Evolutionary conservation across 2,797 vertebrate genomes (phyloP), one percentile per base, ranked within the genome.

Genomic region (Anas bernieri): DNA sequence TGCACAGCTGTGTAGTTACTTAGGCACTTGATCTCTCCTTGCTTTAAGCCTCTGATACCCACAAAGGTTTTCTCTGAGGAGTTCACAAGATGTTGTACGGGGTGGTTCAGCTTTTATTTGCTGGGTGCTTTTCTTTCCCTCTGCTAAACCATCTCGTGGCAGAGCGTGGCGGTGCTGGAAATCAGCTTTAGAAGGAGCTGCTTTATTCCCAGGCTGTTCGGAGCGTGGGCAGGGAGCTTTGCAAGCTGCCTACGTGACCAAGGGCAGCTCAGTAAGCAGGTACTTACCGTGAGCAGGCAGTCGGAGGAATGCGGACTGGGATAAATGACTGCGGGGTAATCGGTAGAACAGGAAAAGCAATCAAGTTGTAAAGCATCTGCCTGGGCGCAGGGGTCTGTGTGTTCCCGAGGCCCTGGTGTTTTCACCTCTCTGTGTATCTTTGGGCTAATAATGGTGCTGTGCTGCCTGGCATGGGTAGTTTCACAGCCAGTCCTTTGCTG

Each of bases 261-360:
- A 62, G 89, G 90, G 69, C 93, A 92, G 95, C 93, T 92, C 73
- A 93, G 66, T 66, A 95, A 92, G 87, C 93, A 94, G 91, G 94
- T 94, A 73, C 88, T 95, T 90, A 75, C 62, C 76, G 17, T 92
- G 59, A 94, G 76, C 94, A 88, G 83, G 91, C 89, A 90, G 73
- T 43, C 72, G 79, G 87, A 93, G 92, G 91, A 92, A 92, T 95
- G 95, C 84, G 70, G 91, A 23, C 66, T 41, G 66, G 89, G 76
- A 91, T 69, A 91, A 83, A 91, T 73, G n/a, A 92, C 92, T 96
- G 74, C 22, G 25, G 84, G 66, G 75, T 82, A 78, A n/a, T 93
- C 73, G 81, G 66, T 72, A 69, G 59, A 94, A 54, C 79, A 91
- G 50, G 46, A 61, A 90, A 88, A 59, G 80, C 92, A 84, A 12